Base-by-base conservation (phyloP, 2,888 invertebrate species). In the Amphipoea lucens region DNA sequence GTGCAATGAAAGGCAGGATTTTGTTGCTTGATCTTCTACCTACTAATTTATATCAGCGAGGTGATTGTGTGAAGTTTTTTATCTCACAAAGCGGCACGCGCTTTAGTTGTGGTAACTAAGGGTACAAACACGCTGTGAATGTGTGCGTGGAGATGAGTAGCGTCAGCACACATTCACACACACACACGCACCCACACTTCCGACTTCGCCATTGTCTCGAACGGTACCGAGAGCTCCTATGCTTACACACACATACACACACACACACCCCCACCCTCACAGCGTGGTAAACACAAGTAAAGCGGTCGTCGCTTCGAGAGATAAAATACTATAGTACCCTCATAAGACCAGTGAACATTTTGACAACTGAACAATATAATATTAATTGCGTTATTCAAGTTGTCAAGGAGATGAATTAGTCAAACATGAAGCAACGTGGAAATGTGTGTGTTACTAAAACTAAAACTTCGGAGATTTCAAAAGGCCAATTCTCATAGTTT, bases 1-100 rank as follows among this genome's bases (percentile, higher is more conserved):
- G 51, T 54, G 45, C 62, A 83, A 79, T 79, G 14, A 66, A 70
- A 62, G 11, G 60, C 40, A n/a, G 65, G 60, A 20, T 54, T 66
- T 69, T 60, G 29, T 57, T 62, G 60, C 20, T 63, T 60, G 29
- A 66, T 70, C 6, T 81, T 60, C 29, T 71, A 17, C n/a, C 5
- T 17, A 70, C 17, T 57, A 57, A 42, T 42, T 71, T 12, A 42
- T n/a, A n/a, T n/a, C 20, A 57, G 6, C n/a, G 11, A 11, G 12
- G 5, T 40, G 23, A 54, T 57, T 54, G 17, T 42, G 71, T 6
- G 6, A 23, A n/a, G 11, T 57, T 11, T 57, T 57, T 57, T 57
- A 57, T 57, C n/a, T n/a, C 11, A n/a, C 11, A 4, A 57, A n/a
- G 57, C n/a, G 23, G 11, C 23, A n/a, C 57, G n/a, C n/a, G n/a